These are phyloP conservation scores for Scaptomyza parva DNA, from an alignment of 2,888 invertebrate species.

Conservation along the genomic window DNA sequence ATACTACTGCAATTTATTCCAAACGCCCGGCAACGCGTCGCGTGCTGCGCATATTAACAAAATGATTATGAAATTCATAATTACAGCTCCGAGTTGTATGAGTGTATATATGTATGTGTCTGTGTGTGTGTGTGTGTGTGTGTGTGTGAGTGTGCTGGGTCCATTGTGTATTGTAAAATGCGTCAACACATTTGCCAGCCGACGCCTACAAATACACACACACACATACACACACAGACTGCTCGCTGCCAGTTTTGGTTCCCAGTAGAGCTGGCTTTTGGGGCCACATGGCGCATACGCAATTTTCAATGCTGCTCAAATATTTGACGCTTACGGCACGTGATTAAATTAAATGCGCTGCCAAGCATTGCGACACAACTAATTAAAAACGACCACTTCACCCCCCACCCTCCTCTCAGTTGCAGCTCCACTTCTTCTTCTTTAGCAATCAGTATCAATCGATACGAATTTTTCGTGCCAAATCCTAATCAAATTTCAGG, in stretches of 20 bases:
- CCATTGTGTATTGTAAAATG: conserved; percentile 77
- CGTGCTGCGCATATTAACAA: conserved; percentile 80
- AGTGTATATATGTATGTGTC: conserved; percentile 10
- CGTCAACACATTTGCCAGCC: conserved; percentile 74
- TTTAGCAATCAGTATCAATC: conserved; percentile 17
- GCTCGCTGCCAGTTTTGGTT: conserved; percentile 3
- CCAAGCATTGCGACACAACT: conserved; percentile 71
- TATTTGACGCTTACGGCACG: conserved; percentile 76
- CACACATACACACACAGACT: not conserved
- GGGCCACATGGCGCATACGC: conserved; percentile 71
- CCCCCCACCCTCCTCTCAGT: no score
- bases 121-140: conserved; percentile 23
- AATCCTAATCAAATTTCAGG: conserved; percentile 52
- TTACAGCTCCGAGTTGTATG: conserved; percentile 57
- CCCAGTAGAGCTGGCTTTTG: conserved; percentile 23
- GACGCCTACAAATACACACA: conserved; percentile 33
- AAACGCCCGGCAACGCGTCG: conserved; percentile 55
- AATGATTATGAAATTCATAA: conserved; percentile 81
- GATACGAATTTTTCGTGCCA: conserved; percentile 41
- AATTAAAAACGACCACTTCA: conserved; percentile 68
- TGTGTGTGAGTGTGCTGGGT: conserved; percentile 48
- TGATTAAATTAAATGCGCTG: conserved; percentile 74
- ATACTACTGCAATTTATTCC: conserved; percentile 66
- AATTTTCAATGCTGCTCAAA: conserved; percentile 73
- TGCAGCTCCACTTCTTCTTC: not conserved